phyloP scores from a whole-genome alignment of 2,888 invertebrate genomes.

The Galerucella pusilla region DNA sequence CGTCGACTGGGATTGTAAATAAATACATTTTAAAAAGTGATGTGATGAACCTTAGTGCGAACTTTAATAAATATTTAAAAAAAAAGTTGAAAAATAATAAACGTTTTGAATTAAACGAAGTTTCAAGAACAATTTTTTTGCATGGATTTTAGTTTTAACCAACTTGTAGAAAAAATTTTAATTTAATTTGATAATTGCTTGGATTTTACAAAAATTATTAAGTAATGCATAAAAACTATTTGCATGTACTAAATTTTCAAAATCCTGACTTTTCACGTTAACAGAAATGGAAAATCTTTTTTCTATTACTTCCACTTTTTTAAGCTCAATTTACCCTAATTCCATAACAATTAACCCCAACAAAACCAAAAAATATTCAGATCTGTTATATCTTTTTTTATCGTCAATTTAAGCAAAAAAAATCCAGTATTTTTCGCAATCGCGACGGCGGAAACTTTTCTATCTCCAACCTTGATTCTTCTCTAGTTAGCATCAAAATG shows the following conservation, averaged over 20 bases:
- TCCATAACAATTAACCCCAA: too few species aligned
- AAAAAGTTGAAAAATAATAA: not conserved
- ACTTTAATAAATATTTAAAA: not conserved
- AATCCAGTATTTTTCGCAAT: not conserved
- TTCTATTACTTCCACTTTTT: too few species aligned
- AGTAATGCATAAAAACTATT: too few species aligned
- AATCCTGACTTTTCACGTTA: not conserved
- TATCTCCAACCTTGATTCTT: not conserved
- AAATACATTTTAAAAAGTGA: not conserved
- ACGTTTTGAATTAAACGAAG: not conserved
- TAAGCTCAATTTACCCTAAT: too few species aligned
- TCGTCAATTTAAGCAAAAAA: too few species aligned
- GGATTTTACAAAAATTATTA: too few species aligned
- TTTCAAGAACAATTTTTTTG: not conserved
- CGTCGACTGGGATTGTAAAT: slow-evolving; percentile 1
- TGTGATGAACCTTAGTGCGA: not conserved
- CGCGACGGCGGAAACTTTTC: not conserved
- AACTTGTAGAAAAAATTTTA: too few species aligned
- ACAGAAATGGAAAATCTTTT: too few species aligned
- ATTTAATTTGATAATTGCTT: too few species aligned
- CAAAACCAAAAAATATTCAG: too few species aligned
- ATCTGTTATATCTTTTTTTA: too few species aligned
- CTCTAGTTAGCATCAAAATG: slow-evolving; percentile 22
- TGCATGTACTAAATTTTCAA: too few species aligned
- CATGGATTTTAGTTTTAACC: not conserved